These are phyloP conservation scores for Dioctria linearis DNA, from an alignment of 2,888 invertebrate species.

Conservation along the genomic window DNA sequence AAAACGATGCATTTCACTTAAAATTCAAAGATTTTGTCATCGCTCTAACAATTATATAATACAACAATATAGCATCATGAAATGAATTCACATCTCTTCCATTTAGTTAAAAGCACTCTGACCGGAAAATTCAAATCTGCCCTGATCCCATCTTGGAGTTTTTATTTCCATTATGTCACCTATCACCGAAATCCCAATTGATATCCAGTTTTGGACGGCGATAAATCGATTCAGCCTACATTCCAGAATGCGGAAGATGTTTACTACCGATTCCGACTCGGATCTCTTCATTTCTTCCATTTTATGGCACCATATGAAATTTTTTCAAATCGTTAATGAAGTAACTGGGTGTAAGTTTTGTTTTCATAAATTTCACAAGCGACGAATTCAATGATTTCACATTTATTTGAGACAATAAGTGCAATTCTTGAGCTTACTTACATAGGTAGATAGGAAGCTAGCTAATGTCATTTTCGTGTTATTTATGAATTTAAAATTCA, in stretches of 20 bases:
- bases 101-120: not conserved
- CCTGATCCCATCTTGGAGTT: slow-evolving; percentile 23
- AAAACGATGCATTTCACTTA: not conserved
- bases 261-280: not conserved
- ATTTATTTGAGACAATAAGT: too few species aligned
- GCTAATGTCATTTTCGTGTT: too few species aligned
- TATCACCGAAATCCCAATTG: not conserved
- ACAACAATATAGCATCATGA: slow-evolving; percentile 6
- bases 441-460: too few species aligned
- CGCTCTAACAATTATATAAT: slow-evolving; percentile 28
- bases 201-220: not conserved
- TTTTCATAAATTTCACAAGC: too few species aligned
- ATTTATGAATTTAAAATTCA: too few species aligned
- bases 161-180: slow-evolving; percentile 26
- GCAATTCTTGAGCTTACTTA: too few species aligned
- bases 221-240: not conserved
- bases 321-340: too few species aligned
- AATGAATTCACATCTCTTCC: not conserved
- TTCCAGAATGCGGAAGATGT: slow-evolving; percentile 30
- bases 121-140: slow-evolving; percentile 34
- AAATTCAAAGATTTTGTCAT: slow-evolving; percentile 45
- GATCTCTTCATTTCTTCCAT: too few species aligned
- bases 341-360: too few species aligned
- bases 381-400: too few species aligned
- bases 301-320: too few species aligned